Conservation (phyloP, 2,113 vertebrate genomes). For the Bettongia penicillata region DNA sequence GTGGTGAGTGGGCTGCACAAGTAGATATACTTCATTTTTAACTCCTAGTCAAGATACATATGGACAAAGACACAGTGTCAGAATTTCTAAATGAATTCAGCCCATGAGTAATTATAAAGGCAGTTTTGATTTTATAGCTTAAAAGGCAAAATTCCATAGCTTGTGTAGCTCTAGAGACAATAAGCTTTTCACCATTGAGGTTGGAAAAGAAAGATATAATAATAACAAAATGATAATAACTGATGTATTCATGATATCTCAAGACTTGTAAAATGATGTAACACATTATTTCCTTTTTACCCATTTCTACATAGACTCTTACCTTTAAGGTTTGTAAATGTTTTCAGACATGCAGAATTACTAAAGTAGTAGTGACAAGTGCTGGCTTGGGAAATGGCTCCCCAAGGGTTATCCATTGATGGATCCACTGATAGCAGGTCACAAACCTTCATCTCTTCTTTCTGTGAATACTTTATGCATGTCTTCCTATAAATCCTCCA, state of each 20-base stretch:
- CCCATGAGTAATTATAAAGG: conserved; percentile 35
- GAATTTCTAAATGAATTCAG: conserved; percentile 52
- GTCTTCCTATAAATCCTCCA: background rate
- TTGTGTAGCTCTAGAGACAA: conserved; percentile 6
- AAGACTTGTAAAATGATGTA: background rate
- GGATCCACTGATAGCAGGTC: background rate
- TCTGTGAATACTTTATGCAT: background rate
- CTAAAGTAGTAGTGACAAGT: background rate
- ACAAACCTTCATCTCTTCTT: background rate
- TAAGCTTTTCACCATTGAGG: background rate
- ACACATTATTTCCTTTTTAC: background rate
- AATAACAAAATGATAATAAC: background rate
- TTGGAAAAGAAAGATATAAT: conserved; percentile 47
- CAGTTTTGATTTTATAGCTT: conserved; percentile 33
- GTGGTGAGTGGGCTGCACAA: conserved; percentile 14
- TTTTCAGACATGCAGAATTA: background rate
- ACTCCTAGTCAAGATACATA: background rate
- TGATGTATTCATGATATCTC: background rate
- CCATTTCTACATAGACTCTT: background rate
- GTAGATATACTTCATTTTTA: conserved; percentile 21
- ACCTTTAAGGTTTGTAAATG: background rate
- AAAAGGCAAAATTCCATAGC: conserved; percentile 14
- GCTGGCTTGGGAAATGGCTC: background rate
- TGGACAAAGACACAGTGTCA: background rate
- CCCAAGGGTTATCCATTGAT: background rate